A percentile compares a stretch with the other conserved stretches of the same genome.
phyloP scores from a whole-genome alignment of 2,113 vertebrate genomes.

The Alces alces region DNA sequence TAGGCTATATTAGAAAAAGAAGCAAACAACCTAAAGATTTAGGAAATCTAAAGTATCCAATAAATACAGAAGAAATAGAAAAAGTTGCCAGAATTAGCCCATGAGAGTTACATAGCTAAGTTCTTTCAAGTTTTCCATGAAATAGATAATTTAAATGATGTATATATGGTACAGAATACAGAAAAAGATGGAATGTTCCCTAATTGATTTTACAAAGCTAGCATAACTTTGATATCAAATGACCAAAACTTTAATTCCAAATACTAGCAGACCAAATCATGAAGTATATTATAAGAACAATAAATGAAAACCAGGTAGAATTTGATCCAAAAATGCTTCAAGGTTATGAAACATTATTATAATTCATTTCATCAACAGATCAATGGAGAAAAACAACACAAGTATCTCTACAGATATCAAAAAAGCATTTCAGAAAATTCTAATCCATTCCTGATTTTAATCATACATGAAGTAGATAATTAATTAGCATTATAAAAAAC shows the following conservation, averaged over 20 bases:
- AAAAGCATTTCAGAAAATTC: constrained; percentile 51
- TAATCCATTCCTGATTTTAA: constrained; percentile 2
- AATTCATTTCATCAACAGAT: constrained; percentile 12
- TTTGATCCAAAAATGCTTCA: constrained; percentile 30
- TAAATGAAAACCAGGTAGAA: neutral
- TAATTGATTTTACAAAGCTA: constrained; percentile 42
- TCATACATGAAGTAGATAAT: neutral
- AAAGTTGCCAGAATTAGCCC: neutral
- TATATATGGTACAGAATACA: constrained; percentile 66
- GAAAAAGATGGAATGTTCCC: constrained; percentile 41
- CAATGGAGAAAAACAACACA: neutral
- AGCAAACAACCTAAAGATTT: neutral
- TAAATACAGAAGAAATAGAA: constrained; percentile 36
- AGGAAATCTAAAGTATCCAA: neutral
- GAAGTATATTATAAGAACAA: constrained; percentile 22
- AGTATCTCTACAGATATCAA: neutral
- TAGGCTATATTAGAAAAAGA: neutral
- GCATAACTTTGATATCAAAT: neutral
- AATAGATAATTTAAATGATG: neutral
- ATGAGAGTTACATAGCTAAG: neutral
- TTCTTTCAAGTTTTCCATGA: neutral
- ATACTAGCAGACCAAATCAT: neutral
- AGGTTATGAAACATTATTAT: constrained; percentile 34
- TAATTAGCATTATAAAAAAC: neutral
- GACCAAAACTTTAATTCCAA: neutral